Conservation (phyloP, 2,113 vertebrate genomes). For the Himantopus leucocephalus region DNA sequence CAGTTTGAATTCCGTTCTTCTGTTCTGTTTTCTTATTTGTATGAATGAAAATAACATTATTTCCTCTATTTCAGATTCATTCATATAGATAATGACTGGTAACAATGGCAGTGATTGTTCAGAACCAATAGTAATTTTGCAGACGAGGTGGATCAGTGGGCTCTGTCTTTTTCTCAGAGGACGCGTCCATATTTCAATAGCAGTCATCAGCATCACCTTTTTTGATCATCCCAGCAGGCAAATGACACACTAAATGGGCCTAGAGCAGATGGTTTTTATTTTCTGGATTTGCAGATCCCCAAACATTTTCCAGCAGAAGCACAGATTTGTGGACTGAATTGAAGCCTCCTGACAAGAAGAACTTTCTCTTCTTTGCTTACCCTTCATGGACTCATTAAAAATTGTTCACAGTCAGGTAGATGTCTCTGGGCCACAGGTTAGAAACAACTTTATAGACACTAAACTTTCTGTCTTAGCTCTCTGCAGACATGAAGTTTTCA, state of each 20-base stretch:
- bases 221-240: not conserved
- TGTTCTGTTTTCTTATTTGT: not conserved
- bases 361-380: not conserved
- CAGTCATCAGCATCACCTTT: not conserved
- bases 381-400: not conserved
- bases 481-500: not conserved
- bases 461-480: not conserved
- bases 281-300: not conserved
- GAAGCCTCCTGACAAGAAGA: not conserved
- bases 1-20: not conserved
- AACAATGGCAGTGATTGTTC: not conserved
- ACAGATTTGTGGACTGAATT: not conserved
- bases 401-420: not conserved
- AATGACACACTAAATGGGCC: not conserved
- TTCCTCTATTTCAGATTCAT: not conserved
- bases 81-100: not conserved
- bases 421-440: not conserved
- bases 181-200: not conserved
- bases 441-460: not conserved
- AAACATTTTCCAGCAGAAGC: not conserved
- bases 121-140: not conserved
- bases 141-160: not conserved
- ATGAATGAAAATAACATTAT: not conserved
- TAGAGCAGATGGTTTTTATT: not conserved
- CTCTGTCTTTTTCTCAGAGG: not conserved